Percentiles rank a stretch among this genome's conserved stretches.
These are phyloP conservation scores for Pinctada fucata DNA, from an alignment of 2,888 invertebrate species.

Conservation along the genomic window DNA sequence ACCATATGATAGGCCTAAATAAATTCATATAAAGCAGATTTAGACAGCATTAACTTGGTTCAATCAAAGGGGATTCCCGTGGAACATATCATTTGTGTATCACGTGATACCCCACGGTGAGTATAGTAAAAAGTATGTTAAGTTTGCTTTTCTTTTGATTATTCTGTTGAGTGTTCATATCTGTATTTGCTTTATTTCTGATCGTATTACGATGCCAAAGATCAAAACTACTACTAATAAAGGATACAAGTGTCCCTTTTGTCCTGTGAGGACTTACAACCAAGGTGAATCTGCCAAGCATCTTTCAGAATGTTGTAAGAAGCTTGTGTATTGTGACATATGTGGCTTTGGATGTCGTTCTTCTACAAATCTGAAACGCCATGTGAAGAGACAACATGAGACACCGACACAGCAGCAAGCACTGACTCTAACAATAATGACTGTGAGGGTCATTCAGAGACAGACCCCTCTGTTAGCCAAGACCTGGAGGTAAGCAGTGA, in stretches of 20 bases:
- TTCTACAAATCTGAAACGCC: neutral
- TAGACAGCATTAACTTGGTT: too few species aligned
- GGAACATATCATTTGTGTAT: too few species aligned
- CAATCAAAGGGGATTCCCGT: too few species aligned
- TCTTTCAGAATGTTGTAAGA: neutral
- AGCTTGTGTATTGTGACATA: neutral
- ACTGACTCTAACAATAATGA: neutral
- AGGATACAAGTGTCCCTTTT: neutral
- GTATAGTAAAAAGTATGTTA: too few species aligned
- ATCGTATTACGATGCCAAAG: neutral
- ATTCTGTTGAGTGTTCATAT: too few species aligned
- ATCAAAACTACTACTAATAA: neutral
- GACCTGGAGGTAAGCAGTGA: neutral
- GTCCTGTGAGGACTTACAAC: neutral
- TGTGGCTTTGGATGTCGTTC: neutral
- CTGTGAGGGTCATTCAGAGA: neutral
- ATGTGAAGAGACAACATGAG: neutral
- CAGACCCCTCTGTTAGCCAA: neutral
- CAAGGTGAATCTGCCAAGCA: neutral
- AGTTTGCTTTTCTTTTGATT: too few species aligned
- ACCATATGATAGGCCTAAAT: too few species aligned
- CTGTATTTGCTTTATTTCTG: neutral
- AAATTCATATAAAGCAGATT: too few species aligned
- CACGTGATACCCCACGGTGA: too few species aligned
- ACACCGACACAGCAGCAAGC: neutral